Percentiles rank a stretch among this genome's conserved stretches.
These are phyloP conservation scores for Ochotona curzoniae DNA, from an alignment of 2,113 vertebrate genomes.

Conservation along the genomic window DNA sequence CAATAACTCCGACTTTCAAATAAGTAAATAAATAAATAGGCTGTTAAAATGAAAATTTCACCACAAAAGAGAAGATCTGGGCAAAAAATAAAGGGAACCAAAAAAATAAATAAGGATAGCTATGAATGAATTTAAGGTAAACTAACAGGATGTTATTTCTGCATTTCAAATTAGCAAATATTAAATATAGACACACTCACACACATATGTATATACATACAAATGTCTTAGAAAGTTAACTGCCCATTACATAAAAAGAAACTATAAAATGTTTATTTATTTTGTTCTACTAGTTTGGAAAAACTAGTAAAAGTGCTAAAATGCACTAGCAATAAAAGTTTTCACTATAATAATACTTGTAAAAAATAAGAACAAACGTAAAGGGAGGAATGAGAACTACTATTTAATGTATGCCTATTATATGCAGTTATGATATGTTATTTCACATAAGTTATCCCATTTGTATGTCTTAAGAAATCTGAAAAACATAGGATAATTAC, in stretches of 20 bases:
- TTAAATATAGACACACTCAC: background rate
- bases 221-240: background rate
- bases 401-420: background rate
- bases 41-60: too few relatives aligned
- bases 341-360: background rate
- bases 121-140: slow-evolving; percentile 1
- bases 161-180: slow-evolving; percentile 9
- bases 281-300: slow-evolving; percentile 1
- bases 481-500: background rate
- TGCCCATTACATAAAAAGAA: background rate
- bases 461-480: background rate
- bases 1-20: too few relatives aligned
- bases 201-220: too few relatives aligned
- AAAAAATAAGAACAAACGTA: background rate
- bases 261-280: background rate
- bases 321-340: background rate
- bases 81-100: background rate
- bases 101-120: background rate
- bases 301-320: slow-evolving; percentile 1
- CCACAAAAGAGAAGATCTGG: background rate
- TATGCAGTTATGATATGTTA: background rate
- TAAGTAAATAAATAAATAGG: too few relatives aligned
- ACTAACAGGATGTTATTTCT: background rate
- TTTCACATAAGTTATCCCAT: background rate
- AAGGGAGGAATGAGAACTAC: background rate